phyloP scores from a whole-genome alignment of 1,140 invertebrate genomes.

The Drosophila kurseongensis region DNA sequence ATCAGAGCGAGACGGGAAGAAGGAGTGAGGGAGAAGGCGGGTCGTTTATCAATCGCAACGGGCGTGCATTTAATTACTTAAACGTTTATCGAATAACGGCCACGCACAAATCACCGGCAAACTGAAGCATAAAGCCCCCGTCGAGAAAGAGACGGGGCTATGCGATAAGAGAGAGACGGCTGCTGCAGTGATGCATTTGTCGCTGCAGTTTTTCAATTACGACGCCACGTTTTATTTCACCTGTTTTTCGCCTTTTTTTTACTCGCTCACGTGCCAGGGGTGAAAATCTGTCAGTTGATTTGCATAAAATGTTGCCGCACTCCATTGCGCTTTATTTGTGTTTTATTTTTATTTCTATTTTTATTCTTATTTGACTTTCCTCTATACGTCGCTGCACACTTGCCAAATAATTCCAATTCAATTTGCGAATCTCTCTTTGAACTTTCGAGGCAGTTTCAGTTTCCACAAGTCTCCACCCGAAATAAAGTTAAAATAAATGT shows the following conservation, averaged over 20 bases:
- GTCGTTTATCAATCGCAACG: constrained; percentile 20
- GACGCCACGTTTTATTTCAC: constrained; percentile 1
- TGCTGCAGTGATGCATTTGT: constrained; percentile 11
- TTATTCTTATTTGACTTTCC: neutral
- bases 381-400: constrained; percentile 24
- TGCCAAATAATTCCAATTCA: constrained; percentile 69
- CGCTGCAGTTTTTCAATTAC: constrained; percentile 35
- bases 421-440: constrained; percentile 28
- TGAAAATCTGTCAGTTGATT: constrained; percentile 57
- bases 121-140: constrained; percentile 2
- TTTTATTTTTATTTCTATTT: neutral
- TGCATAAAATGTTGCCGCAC: constrained; percentile 58
- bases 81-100: constrained; percentile 46
- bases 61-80: constrained; percentile 56
- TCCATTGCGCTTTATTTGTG: constrained; percentile 5
- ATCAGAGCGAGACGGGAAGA: neutral
- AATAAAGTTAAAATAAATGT: constrained; percentile 10
- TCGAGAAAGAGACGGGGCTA: neutral
- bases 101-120: constrained; percentile 29
- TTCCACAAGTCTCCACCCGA: constrained; percentile 1
- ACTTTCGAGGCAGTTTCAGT: constrained; percentile 7
- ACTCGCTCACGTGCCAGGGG: constrained; percentile 2
- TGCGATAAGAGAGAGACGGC: neutral
- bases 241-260: neutral
- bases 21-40: neutral